Percentiles rank a stretch among this genome's conserved stretches.
phyloP scores from a whole-genome alignment of 2,888 invertebrate genomes.

The Agrochola circellaris region DNA sequence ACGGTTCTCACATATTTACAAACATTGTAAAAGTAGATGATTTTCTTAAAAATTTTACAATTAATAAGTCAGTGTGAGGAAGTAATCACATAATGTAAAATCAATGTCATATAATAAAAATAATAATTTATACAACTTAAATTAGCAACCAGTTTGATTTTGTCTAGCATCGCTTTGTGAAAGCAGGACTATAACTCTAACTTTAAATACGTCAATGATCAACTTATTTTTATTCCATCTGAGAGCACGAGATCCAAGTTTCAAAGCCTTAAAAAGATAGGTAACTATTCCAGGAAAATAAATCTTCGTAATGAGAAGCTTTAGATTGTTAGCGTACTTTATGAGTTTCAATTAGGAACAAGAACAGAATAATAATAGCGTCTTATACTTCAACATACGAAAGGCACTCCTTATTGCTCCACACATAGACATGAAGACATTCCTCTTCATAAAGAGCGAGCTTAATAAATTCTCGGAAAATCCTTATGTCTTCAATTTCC shows the following conservation, averaged over 20 bases:
- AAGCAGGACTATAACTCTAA: background rate
- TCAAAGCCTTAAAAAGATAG: background rate
- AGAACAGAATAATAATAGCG: conserved; percentile 36
- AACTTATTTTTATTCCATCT: background rate
- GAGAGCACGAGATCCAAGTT: background rate
- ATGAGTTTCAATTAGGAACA: conserved; percentile 33
- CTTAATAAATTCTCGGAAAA: conserved; percentile 44
- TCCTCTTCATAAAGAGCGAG: conserved; percentile 16
- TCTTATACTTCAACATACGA: conserved; percentile 11
- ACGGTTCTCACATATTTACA: too few species aligned
- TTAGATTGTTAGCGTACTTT: conserved; percentile 21
- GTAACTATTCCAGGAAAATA: conserved; percentile 7
- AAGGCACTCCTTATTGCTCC: conserved; percentile 23
- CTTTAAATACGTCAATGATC: background rate
- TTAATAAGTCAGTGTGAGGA: too few species aligned
- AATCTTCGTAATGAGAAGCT: conserved; percentile 6
- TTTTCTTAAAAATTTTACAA: too few species aligned
- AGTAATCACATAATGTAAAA: too few species aligned
- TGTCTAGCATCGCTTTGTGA: too few species aligned
- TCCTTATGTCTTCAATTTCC: conserved; percentile 31
- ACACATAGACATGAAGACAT: conserved; percentile 27
- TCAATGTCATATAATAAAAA: too few species aligned
- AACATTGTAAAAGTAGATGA: too few species aligned
- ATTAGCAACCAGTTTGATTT: too few species aligned
- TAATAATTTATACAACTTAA: too few species aligned